Evolutionary conservation across 2,113 vertebrate species (phyloP).

Genomic region (Phylloscopus trochilus): DNA sequence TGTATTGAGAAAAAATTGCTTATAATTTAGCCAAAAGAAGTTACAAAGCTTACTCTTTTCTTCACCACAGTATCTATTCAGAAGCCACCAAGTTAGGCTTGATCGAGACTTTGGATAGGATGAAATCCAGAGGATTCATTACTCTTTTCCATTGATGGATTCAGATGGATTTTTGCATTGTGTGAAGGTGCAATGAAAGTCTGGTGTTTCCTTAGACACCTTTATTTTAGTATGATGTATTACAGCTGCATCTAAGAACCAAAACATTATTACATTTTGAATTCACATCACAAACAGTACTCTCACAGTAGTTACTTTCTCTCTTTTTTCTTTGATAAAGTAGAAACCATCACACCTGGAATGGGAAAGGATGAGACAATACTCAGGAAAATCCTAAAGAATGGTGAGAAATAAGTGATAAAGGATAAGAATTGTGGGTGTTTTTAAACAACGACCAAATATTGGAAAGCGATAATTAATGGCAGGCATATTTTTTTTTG

Average conservation of each 20-base stretch:
- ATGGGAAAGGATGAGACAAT: not conserved
- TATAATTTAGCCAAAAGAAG: not conserved
- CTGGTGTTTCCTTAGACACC: not conserved
- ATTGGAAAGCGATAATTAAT: not conserved
- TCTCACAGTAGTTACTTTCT: not conserved
- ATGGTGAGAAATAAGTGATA: not conserved
- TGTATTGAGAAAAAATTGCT: not conserved
- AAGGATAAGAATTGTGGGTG: not conserved
- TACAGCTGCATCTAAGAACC: not conserved
- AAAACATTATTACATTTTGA: not conserved
- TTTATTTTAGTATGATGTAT: not conserved
- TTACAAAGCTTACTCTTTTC: not conserved
- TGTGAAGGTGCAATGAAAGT: not conserved
- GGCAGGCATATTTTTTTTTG: not conserved
- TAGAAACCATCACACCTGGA: not conserved
- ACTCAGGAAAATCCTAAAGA: not conserved
- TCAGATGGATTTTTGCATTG: not conserved
- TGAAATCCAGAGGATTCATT: not conserved
- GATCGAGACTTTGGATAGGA: not conserved
- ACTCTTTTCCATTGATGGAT: not conserved
- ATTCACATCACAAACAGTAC: not conserved
- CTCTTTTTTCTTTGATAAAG: not conserved
- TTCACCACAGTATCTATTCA: not conserved
- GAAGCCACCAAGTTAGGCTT: not conserved
- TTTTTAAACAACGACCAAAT: not conserved